Conservation (phyloP, 2,797 vertebrate species). For the Enteromius paludinosus region DNA sequence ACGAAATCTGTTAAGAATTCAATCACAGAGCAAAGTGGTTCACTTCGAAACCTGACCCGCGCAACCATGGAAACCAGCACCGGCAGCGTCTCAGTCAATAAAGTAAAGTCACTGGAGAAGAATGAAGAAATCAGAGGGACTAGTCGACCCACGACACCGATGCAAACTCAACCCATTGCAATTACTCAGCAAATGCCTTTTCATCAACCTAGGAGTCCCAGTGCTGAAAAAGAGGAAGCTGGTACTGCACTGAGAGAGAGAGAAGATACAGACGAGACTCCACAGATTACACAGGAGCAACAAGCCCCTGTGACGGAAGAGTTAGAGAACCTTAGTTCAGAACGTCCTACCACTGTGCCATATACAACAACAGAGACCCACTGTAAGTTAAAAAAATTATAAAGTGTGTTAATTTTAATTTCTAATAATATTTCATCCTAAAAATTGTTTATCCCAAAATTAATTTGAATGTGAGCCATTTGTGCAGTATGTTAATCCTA, state of each 20-base stretch:
- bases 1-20: constrained; percentile 5
- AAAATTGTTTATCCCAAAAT: not conserved
- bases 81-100: constrained; percentile 22
- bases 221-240: not conserved
- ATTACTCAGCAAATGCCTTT: not conserved
- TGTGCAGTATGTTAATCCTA: not conserved
- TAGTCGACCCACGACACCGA: constrained; percentile 19
- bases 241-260: not conserved
- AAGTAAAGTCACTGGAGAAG: constrained; percentile 14
- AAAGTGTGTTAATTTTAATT: not conserved
- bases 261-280: constrained; percentile 26
- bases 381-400: not conserved
- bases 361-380: constrained; percentile 26
- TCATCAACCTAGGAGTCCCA: constrained; percentile 18
- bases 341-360: not conserved
- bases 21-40: not conserved
- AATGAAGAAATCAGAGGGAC: constrained; percentile 13
- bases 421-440: not conserved
- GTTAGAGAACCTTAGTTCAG: constrained; percentile 27
- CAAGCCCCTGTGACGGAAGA: not conserved
- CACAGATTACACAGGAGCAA: constrained; percentile 37
- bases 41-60: not conserved
- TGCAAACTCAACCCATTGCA: not conserved
- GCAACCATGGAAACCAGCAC: constrained; percentile 29
- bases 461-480: not conserved